Evolutionary conservation across 2,797 vertebrate species (phyloP), one percentile per base, ranked within the genome.

Genomic region (Diplodus puntazzo): DNA sequence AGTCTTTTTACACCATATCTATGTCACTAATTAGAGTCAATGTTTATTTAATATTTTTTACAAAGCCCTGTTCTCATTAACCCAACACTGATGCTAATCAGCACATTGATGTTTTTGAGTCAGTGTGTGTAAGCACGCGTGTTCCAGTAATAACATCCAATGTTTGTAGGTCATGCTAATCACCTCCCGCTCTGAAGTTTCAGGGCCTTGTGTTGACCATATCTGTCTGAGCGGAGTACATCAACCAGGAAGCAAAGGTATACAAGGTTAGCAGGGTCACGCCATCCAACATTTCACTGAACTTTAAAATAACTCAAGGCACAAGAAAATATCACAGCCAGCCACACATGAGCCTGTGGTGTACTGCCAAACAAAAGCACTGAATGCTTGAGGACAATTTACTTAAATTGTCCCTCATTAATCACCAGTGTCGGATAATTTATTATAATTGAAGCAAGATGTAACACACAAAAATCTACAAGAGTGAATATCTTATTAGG

Each of bases 161-260:
- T 67, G 69, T 83, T 86, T 86, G 58, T 66, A 80, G 84, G 86
- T 84, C 78, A 82, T 61, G 46, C 53, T 86, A 83, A 90, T 87
- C 82, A 78, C 62, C 71, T 80, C 77, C 63, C 30, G 6, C 64
- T 69, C 63, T 9, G 16, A 67, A 6, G 49, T 84, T 73, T 17
- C 16, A 11, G 74, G 48, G 79, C 45, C 27, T 42, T 45, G 17
- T 34, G 65, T 43, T 69, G 68, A 80, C 72, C 75, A 45, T 65
- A 71, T 81, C 72, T 73, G 86, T 84, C 84, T 4, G 3, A 62
- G 46, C 65, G 66, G 60, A 82, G 80, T 69, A 64, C 66, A 65
- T 78, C 75, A 80, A 11, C n/a, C 49, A 42, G 53, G 67, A 61
- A 34, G 48, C 50, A 55, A 55, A 84, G 77, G 74, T 80, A 57